Base-by-base conservation (phyloP, 2,113 vertebrate species). In the Petromus typicus region DNA sequence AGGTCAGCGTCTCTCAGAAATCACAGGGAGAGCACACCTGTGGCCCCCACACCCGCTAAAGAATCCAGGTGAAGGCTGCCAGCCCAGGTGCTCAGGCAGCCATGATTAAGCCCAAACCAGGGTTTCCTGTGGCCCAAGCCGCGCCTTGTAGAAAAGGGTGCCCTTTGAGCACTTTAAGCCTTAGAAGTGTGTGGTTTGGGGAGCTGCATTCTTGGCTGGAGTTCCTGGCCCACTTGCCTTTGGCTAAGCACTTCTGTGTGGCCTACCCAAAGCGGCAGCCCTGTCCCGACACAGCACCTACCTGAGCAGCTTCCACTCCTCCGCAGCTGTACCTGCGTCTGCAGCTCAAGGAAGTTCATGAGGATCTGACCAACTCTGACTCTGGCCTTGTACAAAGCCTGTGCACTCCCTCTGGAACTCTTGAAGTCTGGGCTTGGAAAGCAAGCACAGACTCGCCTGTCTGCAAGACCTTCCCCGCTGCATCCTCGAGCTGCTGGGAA, bases 381-480 rank as follows among this genome's bases (percentile, higher is more conserved):
- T 87, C 61, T 82, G n/a, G 45, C 66, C 40, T 66, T 61, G 43
- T 14, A 61, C 20, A 80, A 93, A 61, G 63, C 32, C 7, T 69
- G 45, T 57, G 30, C 34, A 30, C 43, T 82, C 80, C 10, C 32
- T 4, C 27, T 76, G 25, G 16, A 48, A 48, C 30, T 64, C 54
- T 40, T 79, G 73, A 61, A 81, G 22, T 43, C 27, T 22, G 32
- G 48, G 10, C n/a, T 66, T 64, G 5, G 32, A n/a, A 79, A 67
- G 32, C 40, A 85, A 63, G 54, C 6, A 30, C 5, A 73, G 69
- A 73, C n/a, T 12, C 17, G n/a, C 14, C 37, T 48, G 23, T 7
- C 3, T 43, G 30, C 30, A 32, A 48, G 16, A 0, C 34, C 40
- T 1, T 18, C 7, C 18, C 12, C 13, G 1, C 25, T 4, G 14